Conservation (phyloP, 2,888 invertebrate species). For the Stictocephala bisonia region DNA sequence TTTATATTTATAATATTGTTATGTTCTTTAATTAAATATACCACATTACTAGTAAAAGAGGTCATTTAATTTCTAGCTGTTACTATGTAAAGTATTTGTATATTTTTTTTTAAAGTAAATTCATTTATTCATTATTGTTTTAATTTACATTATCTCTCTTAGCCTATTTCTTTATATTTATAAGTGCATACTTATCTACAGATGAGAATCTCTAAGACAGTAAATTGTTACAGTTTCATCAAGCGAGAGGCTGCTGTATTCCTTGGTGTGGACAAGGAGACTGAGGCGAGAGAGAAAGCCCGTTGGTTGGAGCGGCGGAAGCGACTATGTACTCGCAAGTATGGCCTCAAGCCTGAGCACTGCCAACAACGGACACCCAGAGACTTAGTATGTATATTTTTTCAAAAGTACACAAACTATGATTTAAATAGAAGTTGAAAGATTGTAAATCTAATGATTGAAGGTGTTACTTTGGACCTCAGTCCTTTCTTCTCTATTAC, state of each 20-base stretch:
- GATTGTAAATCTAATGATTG: too few relatives aligned
- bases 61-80: too few relatives aligned
- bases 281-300: slow-evolving; percentile 77
- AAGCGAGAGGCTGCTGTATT: slow-evolving; percentile 85
- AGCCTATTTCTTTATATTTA: neutral
- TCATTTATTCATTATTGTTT: neutral
- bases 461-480: too few relatives aligned
- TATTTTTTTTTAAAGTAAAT: neutral
- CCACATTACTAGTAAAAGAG: too few relatives aligned
- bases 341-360: slow-evolving; percentile 68
- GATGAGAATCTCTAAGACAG: too few relatives aligned
- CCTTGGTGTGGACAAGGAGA: slow-evolving; percentile 85
- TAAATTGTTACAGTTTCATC: slow-evolving; percentile 72
- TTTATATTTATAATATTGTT: too few relatives aligned
- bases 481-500: too few relatives aligned
- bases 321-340: slow-evolving; percentile 79
- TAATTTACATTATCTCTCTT: too few relatives aligned
- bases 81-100: too few relatives aligned
- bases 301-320: slow-evolving; percentile 85
- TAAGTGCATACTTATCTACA: neutral
- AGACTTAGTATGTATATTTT: slow-evolving; percentile 29
- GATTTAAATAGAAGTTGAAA: too few relatives aligned
- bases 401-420: too few relatives aligned
- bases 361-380: slow-evolving; percentile 56
- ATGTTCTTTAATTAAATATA: too few relatives aligned